Evolutionary conservation across 1,140 invertebrate genomes (phyloP), one percentile per base, ranked within the genome.

Genomic region (Magallana ariakensis): DNA sequence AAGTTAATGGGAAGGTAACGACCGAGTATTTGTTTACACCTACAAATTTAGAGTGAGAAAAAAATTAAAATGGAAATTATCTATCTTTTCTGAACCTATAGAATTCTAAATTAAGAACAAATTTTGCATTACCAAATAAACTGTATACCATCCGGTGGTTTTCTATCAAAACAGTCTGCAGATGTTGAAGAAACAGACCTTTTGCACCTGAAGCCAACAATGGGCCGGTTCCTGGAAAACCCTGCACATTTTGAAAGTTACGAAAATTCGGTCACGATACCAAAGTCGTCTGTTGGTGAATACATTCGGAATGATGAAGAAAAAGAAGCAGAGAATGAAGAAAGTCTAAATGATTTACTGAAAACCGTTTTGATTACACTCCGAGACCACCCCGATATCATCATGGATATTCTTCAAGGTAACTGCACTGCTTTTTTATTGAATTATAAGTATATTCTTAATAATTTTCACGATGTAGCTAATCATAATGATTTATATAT

Each of bases 331-430:
- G 66, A 19, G 9, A 19, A 70, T 1, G 66, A 70, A 26, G 66
- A 70, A 11, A 26, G 66, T 10, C 11, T 70, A 7, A 70, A 70
- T 26, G 33, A 26, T 22, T 26, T 70, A 70, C 19, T 70, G 1
- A 70, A 22, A 22, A 70, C 66, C 33, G 66, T 70, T 8, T 10
- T 70, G 22, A 26, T 70, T 2, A 70, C 66, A 22, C 66, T 70
- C 7, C 26, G 66, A 22, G 66, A 70, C 7, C 66, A 26, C 19
- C 66, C 66, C 1, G 66, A 70, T 26, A 70, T 70, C 13, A 26
- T 70, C 19, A 70, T 70, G 66, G 66, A 19, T 10, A 70, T 70
- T 26, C 66, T 70, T 19, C 66, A 70, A 70, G 66, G 66, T 70
- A 22, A 19, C 16, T 46, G 5, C 33, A 46, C 33, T 46, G 33